phyloP scores from a whole-genome alignment of 1,140 invertebrate genomes.

The Apis dorsata region DNA sequence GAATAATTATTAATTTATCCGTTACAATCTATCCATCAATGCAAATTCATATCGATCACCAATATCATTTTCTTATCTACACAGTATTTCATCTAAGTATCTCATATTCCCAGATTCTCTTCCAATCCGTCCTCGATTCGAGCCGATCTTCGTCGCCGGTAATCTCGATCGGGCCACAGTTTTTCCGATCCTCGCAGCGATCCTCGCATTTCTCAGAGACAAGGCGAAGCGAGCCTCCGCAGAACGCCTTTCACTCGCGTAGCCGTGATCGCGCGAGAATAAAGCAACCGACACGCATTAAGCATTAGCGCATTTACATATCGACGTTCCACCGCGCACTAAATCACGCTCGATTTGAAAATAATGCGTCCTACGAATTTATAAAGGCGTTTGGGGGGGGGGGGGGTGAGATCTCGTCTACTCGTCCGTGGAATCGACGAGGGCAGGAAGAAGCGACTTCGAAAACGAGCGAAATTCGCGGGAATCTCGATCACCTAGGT shows the following conservation, averaged over 20 bases:
- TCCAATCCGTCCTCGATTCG: too few species aligned
- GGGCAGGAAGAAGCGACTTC: too few species aligned
- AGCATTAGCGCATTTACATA: slow-evolving; percentile 61
- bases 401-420: background rate
- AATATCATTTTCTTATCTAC: too few species aligned
- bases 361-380: slow-evolving; percentile 30
- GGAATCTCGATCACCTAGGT: slow-evolving; percentile 5
- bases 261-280: slow-evolving; percentile 29
- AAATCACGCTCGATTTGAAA: slow-evolving; percentile 39
- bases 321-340: slow-evolving; percentile 44
- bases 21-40: too few species aligned
- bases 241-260: slow-evolving; percentile 48
- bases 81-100: too few species aligned
- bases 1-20: too few species aligned
- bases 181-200: background rate
- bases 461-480: background rate
- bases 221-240: background rate
- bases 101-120: too few species aligned
- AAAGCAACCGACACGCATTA: slow-evolving; percentile 61
- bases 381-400: background rate
- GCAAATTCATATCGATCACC: too few species aligned
- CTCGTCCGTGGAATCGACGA: background rate
- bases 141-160: too few species aligned
- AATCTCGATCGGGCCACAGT: background rate
- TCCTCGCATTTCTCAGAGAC: slow-evolving; percentile 11